phyloP scores from a whole-genome alignment of 2,797 vertebrate species.

The Gorsachius magnificus region DNA sequence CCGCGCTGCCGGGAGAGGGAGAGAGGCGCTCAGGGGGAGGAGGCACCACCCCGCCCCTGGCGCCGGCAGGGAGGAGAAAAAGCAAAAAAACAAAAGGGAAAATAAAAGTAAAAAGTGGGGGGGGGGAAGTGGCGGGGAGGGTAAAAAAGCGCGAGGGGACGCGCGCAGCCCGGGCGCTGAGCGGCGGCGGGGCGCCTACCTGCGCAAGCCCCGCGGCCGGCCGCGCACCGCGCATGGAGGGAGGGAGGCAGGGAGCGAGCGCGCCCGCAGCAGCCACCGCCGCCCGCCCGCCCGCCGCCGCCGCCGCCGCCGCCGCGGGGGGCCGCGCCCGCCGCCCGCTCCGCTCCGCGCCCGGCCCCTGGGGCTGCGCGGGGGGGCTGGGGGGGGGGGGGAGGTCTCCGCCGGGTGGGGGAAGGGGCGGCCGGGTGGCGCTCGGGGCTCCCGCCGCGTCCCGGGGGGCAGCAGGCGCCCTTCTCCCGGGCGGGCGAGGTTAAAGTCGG shows the following conservation, averaged over 20 bases:
- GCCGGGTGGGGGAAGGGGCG: too few relatives aligned
- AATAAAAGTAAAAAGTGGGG: background rate
- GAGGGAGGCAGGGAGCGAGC: too few relatives aligned
- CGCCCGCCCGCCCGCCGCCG: background rate
- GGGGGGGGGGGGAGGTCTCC: background rate
- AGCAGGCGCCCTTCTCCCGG: background rate
- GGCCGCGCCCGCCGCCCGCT: conserved; percentile 7
- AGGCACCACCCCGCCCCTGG: background rate
- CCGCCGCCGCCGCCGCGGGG: background rate
- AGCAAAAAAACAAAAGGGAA: background rate
- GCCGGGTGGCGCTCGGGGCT: background rate
- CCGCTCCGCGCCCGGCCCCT: background rate
- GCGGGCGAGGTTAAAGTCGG: accelerated
- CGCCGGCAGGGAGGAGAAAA: background rate
- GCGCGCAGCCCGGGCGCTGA: background rate
- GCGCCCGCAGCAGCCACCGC: background rate
- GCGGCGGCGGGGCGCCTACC: background rate
- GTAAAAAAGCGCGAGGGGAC: background rate
- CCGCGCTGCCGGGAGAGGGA: conserved; percentile 21
- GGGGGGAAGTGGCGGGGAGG: too few relatives aligned
- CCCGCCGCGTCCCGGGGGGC: background rate
- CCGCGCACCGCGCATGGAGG: conserved; percentile 15
- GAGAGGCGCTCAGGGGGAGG: background rate
- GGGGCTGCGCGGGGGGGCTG: background rate
- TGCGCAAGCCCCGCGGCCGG: conserved; percentile 19